These are phyloP conservation scores for Trypoxylus dichotomus DNA, from an alignment of 1,140 invertebrate species.

Conservation along the genomic window DNA sequence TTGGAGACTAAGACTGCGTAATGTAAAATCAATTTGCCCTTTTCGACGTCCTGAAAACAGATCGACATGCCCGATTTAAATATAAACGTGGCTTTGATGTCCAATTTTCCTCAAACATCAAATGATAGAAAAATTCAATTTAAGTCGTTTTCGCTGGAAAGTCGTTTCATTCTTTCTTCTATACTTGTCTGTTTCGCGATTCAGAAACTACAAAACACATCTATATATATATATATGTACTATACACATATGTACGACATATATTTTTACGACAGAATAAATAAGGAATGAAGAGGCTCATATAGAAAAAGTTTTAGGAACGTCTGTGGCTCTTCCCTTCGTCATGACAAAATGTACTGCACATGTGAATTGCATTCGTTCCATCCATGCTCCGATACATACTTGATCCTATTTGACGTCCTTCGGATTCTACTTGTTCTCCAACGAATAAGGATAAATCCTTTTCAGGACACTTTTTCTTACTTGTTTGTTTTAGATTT, in stretches of 20 bases:
- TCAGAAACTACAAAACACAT: too few species aligned
- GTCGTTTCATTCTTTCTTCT: too few species aligned
- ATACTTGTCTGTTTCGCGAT: too few species aligned
- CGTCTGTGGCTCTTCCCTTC: neutral
- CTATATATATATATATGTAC: too few species aligned
- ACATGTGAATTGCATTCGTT: neutral
- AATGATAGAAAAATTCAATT: constrained; percentile 4
- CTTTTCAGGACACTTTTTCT: neutral
- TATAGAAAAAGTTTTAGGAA: too few species aligned
- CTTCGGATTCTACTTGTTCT: neutral
- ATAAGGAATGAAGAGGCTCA: too few species aligned
- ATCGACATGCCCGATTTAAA: neutral
- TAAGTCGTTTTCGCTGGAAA: neutral
- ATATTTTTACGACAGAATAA: too few species aligned
- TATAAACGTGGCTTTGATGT: neutral
- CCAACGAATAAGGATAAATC: neutral
- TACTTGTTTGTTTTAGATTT: neutral
- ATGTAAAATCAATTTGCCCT: too few species aligned
- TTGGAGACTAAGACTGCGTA: too few species aligned
- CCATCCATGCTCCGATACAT: too few species aligned
- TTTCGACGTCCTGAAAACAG: neutral
- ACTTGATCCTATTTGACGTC: neutral
- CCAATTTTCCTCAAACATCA: neutral
- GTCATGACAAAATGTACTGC: neutral
- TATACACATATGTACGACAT: too few species aligned